Conservation (phyloP, 92 coral and sea anemone genomes). For the Epizoanthus illoricatus region DNA sequence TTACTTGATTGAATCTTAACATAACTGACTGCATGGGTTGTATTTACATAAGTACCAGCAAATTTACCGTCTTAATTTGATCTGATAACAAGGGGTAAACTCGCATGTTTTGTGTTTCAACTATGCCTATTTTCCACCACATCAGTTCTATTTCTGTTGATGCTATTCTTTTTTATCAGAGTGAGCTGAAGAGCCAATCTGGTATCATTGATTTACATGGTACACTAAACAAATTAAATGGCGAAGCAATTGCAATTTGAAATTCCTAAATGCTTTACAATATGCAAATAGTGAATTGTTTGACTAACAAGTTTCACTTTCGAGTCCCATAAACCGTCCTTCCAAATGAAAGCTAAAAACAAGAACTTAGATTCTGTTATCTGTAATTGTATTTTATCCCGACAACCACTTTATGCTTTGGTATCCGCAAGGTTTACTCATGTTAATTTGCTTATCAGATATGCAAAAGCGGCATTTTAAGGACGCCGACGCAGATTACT, state of each 20-base stretch:
- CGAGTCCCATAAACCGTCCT: background rate
- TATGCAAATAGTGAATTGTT: constrained; percentile 25
- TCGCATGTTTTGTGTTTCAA: background rate
- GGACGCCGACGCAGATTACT: no score
- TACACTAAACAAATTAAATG: constrained; percentile 5
- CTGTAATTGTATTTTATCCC: background rate
- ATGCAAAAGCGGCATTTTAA: no score
- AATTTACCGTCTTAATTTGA: background rate
- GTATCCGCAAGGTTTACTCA: background rate
- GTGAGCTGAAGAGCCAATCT: background rate
- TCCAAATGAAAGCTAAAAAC: background rate
- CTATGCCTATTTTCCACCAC: no score
- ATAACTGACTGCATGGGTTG: constrained; percentile 2
- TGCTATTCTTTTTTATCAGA: background rate
- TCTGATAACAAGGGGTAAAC: background rate
- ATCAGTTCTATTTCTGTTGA: background rate
- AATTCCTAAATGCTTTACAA: constrained; percentile 17
- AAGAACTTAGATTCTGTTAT: background rate
- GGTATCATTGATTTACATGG: background rate
- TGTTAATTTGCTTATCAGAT: no score
- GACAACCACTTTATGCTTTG: background rate
- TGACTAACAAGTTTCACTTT: background rate
- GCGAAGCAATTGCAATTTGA: constrained; percentile 1
- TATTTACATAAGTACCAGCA: background rate
- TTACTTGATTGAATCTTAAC: background rate